Evolutionary conservation across 2,888 invertebrate species (phyloP), one percentile per base, ranked within the genome.

Genomic region (Acleris emargana): DNA sequence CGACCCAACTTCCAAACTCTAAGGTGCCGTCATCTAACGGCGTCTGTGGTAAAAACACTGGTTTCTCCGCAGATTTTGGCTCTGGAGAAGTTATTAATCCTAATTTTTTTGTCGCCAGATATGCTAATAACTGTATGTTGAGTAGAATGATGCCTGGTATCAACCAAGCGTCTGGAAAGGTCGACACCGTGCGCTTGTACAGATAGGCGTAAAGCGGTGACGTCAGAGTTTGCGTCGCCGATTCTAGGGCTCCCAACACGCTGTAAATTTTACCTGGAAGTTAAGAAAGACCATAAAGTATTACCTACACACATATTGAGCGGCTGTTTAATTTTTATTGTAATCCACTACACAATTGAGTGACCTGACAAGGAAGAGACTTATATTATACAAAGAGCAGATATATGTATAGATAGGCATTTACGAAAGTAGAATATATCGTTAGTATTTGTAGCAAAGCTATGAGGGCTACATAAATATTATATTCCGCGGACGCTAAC

Each of bases 191-290:
- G 67, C 79, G 85, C 60, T 83, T 84, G 69, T 93, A 93, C 1
- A 93, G 76, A n/a, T 88, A 71, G 2, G 91, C 90, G 67, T 89
- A 91, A 0, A 91, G 71, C 0, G 93, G 93, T 0, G 89, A 88
- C 0, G 90, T 83, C 25, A 92, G 67, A 0, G 86, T 88, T 67
- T 91, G 91, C 6, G 86, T 86, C 1, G 91, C 91, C n/a, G 91
- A 91, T 73, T 93, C 92, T 17, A 93, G 68, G 2, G 91, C 90
- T 0, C 91, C 91, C 49, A 92, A 70, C 5, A 93, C 88, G 69
- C 92, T 91, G 82, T 91, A 93, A 67, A 93, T 90, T 87, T 93
- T 93, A 75, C 93, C 93, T 93, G 85, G 6, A 81, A 83, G 73
- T 50, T 72, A 67, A 68, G 71, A 47, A 54, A 68, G 50, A 58